These are phyloP conservation scores for Melanaphis sacchari DNA, from an alignment of 1,140 invertebrate species.

Conservation along the genomic window DNA sequence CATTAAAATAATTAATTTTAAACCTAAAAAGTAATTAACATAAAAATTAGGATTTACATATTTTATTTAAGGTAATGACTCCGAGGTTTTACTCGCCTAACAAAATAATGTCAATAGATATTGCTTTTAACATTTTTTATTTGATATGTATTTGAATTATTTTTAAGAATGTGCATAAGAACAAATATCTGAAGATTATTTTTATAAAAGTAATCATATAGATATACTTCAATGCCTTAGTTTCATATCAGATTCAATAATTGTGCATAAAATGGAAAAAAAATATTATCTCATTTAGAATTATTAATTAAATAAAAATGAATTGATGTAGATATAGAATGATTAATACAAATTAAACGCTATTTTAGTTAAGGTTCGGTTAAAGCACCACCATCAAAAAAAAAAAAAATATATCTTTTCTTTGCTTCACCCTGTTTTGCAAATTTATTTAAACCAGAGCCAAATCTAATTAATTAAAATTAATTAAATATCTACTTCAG, in stretches of 20 bases:
- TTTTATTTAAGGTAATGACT: background rate
- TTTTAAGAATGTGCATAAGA: slow-evolving; percentile 25
- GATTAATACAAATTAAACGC: background rate
- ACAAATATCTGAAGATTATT: background rate
- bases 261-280: background rate
- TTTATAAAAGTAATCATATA: background rate
- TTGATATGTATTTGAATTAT: slow-evolving; percentile 50
- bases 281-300: background rate
- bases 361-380: background rate
- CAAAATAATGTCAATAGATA: slow-evolving; percentile 31
- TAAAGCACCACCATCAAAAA: background rate
- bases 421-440: slow-evolving; percentile 40
- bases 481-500: background rate
- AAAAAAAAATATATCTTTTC: slow-evolving; percentile 16
- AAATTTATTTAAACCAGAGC: background rate
- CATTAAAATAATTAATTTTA: slow-evolving; percentile 12
- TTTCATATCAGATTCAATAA: slow-evolving; percentile 10
- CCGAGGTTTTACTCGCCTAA: background rate
- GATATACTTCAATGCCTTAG: background rate
- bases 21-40: slow-evolving; percentile 13
- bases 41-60: slow-evolving; percentile 21
- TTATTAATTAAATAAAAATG: background rate
- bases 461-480: background rate
- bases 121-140: slow-evolving; percentile 37
- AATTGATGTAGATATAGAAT: background rate